Evolutionary conservation across 1,140 invertebrate genomes (phyloP).

Genomic region (Mycetomoellerius zeteki): DNA sequence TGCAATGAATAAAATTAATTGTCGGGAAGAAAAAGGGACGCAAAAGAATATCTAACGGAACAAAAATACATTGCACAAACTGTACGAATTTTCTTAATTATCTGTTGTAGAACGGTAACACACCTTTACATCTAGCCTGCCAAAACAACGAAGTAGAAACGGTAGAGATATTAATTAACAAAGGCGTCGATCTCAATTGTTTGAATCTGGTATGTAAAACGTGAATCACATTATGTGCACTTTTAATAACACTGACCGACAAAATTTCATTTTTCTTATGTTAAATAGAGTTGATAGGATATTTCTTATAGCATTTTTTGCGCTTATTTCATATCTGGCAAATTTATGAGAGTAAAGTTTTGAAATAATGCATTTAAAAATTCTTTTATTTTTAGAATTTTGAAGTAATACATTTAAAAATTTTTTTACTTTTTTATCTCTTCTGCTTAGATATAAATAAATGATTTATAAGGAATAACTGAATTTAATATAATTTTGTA

Average conservation of each 20-base stretch:
- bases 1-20: conserved; percentile 14
- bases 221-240: not conserved
- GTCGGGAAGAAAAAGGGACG: not conserved
- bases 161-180: conserved; percentile 90
- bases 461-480: no score
- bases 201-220: conserved; percentile 90
- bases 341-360: no score
- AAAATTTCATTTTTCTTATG: no score
- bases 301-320: no score
- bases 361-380: no score
- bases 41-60: not conserved
- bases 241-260: not conserved
- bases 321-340: no score
- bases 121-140: conserved; percentile 92
- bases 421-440: no score
- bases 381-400: no score
- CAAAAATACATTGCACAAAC: not conserved
- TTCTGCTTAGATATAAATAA: no score
- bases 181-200: conserved; percentile 91
- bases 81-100: not conserved
- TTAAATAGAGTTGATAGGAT: no score
- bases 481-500: no score
- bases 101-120: conserved; percentile 90
- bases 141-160: conserved; percentile 91
- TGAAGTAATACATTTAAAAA: no score